Evolutionary conservation across 2,797 vertebrate genomes (phyloP).

Genomic region (Chrysolophus pictus): DNA sequence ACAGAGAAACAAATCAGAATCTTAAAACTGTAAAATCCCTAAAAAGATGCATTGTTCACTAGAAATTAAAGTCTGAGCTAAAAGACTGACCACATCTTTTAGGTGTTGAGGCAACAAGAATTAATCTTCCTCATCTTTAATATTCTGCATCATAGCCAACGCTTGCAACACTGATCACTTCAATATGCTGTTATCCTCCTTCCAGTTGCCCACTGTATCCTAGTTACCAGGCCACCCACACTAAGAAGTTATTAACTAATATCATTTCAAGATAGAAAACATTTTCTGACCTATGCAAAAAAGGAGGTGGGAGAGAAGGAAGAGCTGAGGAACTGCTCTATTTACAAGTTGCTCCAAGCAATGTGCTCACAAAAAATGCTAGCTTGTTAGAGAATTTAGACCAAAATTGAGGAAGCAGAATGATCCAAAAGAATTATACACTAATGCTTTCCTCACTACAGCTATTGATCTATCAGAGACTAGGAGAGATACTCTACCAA

Average conservation of each 20-base stretch:
- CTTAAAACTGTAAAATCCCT: neutral
- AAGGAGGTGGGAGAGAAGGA: neutral
- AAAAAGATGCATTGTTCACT: neutral
- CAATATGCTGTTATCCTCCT: neutral
- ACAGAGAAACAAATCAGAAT: neutral
- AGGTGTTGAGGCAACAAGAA: neutral
- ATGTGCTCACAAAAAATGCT: neutral
- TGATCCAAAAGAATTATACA: neutral
- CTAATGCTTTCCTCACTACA: neutral
- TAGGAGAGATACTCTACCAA: neutral
- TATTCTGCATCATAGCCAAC: neutral
- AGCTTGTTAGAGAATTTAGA: neutral
- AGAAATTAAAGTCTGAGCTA: neutral
- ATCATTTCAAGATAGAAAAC: constrained; percentile 15
- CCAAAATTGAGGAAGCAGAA: neutral
- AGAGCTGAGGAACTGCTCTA: neutral
- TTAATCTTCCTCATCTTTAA: neutral
- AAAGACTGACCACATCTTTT: neutral
- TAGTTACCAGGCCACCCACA: constrained; percentile 47
- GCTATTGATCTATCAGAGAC: neutral
- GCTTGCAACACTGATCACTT: neutral
- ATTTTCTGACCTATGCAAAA: constrained; percentile 11
- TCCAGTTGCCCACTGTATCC: constrained; percentile 27
- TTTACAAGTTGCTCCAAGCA: neutral
- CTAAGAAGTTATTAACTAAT: constrained; percentile 45